Evolutionary conservation across 2,113 vertebrate genomes (phyloP).

Genomic region (Dunckerocampus dactyliophorus): DNA sequence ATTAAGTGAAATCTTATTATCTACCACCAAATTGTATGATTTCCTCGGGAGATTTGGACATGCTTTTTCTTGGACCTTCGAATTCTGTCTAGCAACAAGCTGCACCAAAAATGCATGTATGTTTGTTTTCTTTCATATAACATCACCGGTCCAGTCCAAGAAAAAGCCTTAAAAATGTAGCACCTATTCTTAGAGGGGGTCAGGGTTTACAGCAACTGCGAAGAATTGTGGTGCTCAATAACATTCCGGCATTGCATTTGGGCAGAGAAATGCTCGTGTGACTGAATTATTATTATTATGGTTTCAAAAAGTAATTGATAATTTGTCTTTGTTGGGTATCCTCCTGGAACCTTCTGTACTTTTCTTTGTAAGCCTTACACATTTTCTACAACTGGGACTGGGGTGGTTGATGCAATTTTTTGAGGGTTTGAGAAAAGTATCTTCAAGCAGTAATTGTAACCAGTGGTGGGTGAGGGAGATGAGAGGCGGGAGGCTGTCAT

Average conservation of each 20-base stretch:
- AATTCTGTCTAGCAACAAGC: background rate
- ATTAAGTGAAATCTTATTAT: background rate
- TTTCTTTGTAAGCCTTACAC: constrained; percentile 17
- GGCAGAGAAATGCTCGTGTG: background rate
- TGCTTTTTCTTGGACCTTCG: no score
- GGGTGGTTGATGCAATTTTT: background rate
- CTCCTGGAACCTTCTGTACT: constrained; percentile 1
- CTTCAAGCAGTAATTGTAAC: constrained; percentile 54
- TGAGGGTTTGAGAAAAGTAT: constrained; percentile 41
- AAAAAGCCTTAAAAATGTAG: background rate
- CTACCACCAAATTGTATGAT: background rate
- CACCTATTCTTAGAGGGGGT: background rate
- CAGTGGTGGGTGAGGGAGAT: constrained; percentile 58
- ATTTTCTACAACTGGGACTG: background rate
- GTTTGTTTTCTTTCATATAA: background rate
- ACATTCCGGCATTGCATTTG: background rate
- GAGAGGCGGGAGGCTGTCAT: constrained; percentile 57
- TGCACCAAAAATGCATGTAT: background rate
- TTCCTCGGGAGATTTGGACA: no score
- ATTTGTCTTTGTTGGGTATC: background rate
- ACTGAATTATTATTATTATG: background rate
- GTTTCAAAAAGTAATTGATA: background rate
- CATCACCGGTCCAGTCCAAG: background rate
- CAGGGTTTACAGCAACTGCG: constrained; percentile 2
- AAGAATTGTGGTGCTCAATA: constrained; percentile 2